Evolutionary conservation across 2,797 vertebrate genomes (phyloP), one percentile per base, ranked within the genome.

Genomic region (Leuciscus waleckii): DNA sequence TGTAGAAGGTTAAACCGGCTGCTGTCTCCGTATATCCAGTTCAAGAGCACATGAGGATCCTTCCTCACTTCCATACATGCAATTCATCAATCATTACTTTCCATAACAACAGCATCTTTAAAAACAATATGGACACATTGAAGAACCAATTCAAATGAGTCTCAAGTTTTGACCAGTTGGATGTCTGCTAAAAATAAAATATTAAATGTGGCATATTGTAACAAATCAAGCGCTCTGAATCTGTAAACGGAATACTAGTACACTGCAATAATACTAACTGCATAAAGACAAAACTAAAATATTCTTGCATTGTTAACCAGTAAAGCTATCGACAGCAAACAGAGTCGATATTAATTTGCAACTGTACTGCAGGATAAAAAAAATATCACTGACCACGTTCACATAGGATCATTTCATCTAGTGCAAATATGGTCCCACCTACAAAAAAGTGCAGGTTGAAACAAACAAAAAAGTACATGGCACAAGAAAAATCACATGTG

Each of bases 371-470:
- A 63, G 29, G 21, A 74, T 8, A n/a, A 9, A 7, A 74, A 4
- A 10, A 81, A 63, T 2, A 73, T 32, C 41, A 81, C 11, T 51
- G 19, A 74, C 56, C 61, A 61, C 3, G 1, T 69, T 76, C 17
- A 46, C 13, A 37, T 23, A 35, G 11, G 21, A 67, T 29, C 41
- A 70, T 39, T 41, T 80, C 21, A 29, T 21, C 7, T 63, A 79
- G 32, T 75, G 51, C 82, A 75, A 82, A 49, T 67, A 54, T 58
- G 79, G 85, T 85, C 82, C 82, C 85, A 79, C 35, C 37, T 46
- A 54, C 71, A 56, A 74, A 80, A 65, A 79, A 76, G 49, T 54
- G 43, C 63, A 51, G 51, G 58, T 58, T 65, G 23, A 83, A 78
- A 29, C 26, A 32, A 73, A 81, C 19, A 29, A 29, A 29, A 75